phyloP scores from a whole-genome alignment of 2,888 invertebrate species.

The Aphidius colemani region DNA sequence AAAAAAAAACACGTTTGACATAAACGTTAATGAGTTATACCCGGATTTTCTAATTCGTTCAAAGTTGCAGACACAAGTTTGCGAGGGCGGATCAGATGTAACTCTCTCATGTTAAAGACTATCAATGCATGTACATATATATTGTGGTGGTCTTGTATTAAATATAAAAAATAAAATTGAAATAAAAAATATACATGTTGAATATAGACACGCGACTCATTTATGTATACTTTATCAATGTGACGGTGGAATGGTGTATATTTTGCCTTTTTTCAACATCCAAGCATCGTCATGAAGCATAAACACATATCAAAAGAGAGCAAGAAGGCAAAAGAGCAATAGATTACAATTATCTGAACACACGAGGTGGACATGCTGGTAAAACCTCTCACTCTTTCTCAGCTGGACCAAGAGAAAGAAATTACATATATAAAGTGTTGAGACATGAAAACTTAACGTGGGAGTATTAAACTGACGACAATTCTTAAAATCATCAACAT shows the following conservation, averaged over 20 bases:
- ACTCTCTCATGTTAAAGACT: slow-evolving; percentile 13
- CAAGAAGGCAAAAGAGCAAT: slow-evolving; percentile 41
- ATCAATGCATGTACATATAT: slow-evolving; percentile 5
- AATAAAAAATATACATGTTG: neutral
- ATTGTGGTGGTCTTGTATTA: neutral
- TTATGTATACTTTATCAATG: slow-evolving; percentile 50
- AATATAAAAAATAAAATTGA: neutral
- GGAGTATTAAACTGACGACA: slow-evolving; percentile 27
- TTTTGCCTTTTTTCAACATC: slow-evolving; percentile 21
- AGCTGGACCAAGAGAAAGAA: slow-evolving; percentile 6
- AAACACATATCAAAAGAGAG: neutral
- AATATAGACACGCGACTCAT: slow-evolving; percentile 30
- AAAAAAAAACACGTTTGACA: too few species aligned
- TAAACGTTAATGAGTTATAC: neutral
- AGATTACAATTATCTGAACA: slow-evolving; percentile 58
- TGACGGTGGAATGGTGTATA: slow-evolving; percentile 31
- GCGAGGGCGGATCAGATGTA: slow-evolving; percentile 14
- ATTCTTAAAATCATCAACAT: neutral
- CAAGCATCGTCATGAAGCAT: too few species aligned
- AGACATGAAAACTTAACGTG: slow-evolving; percentile 28
- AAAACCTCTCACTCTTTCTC: neutral
- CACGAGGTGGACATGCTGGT: slow-evolving; percentile 40
- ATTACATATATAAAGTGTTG: slow-evolving; percentile 4
- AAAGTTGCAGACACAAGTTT: slow-evolving; percentile 2
- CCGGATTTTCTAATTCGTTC: slow-evolving; percentile 16